A percentile compares a stretch with the other conserved stretches of the same genome.
These are phyloP conservation scores for Poeciliopsis infans DNA, from an alignment of 2,797 vertebrate genomes.

Conservation along the genomic window DNA sequence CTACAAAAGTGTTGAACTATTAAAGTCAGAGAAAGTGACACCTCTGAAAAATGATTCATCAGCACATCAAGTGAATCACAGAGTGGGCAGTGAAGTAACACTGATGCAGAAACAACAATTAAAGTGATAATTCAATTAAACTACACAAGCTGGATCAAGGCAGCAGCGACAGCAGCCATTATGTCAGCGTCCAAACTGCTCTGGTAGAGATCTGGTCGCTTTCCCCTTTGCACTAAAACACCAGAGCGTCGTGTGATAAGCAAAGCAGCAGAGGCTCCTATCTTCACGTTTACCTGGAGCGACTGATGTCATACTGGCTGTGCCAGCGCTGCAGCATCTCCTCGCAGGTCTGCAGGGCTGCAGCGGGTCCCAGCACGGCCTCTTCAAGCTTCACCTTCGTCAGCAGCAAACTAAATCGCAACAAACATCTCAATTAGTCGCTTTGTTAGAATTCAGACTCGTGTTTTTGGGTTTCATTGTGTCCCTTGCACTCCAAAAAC, in stretches of 20 bases:
- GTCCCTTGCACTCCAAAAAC: no score
- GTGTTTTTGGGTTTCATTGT: neutral
- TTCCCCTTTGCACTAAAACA: neutral
- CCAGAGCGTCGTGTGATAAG: slow-evolving; percentile 1
- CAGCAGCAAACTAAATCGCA: slow-evolving; percentile 87
- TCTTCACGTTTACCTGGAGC: slow-evolving; percentile 79
- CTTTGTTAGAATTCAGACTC: neutral
- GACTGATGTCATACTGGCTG: slow-evolving; percentile 83
- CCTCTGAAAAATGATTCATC: neutral
- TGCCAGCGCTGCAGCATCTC: slow-evolving; percentile 94
- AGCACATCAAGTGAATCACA: neutral
- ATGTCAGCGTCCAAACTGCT: neutral
- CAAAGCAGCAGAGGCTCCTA: slow-evolving; percentile 10
- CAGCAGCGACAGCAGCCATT: neutral
- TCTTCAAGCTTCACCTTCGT: slow-evolving; percentile 95
- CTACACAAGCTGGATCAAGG: neutral
- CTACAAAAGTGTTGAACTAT: neutral
- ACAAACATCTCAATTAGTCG: slow-evolving; percentile 11
- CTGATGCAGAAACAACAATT: neutral
- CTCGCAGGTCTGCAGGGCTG: slow-evolving; percentile 90
- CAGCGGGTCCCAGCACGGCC: slow-evolving; percentile 85
- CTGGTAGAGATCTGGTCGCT: no score
- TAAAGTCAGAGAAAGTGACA: neutral
- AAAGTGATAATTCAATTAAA: neutral
- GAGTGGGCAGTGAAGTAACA: no score